These are phyloP conservation scores for Ericerus pela DNA, from an alignment of 1,140 invertebrate species.

Conservation along the genomic window DNA sequence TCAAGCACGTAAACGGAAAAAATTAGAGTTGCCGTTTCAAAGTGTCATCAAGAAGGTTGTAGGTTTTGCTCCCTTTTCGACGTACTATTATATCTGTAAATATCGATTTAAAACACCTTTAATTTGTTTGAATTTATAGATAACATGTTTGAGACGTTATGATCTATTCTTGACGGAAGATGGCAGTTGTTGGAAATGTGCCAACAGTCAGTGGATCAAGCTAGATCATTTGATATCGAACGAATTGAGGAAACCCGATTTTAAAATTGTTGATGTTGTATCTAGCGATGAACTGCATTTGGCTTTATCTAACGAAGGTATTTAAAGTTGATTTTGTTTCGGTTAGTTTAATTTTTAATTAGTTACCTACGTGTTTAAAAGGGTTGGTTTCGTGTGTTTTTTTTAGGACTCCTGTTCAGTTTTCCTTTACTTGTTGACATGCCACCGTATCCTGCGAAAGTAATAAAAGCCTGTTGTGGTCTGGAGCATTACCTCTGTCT, in stretches of 20 bases:
- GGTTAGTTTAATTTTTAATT: too few relatives aligned
- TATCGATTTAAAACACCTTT: not conserved
- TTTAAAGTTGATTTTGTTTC: too few relatives aligned
- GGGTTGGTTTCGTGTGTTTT: not conserved
- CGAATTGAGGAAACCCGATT: not conserved
- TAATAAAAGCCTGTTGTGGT: slow-evolving; percentile 50
- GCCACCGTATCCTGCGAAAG: slow-evolving; percentile 13
- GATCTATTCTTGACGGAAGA: not conserved
- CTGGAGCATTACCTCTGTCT: slow-evolving; percentile 63
- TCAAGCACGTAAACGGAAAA: not conserved
- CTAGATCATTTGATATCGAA: not conserved
- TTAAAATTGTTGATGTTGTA: not conserved
- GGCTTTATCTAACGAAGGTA: slow-evolving; percentile 13
- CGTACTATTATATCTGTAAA: not conserved
- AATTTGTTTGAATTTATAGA: slow-evolving; percentile 6
- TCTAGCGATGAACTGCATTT: slow-evolving; percentile 15
- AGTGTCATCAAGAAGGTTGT: not conserved
- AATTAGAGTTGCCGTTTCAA: not conserved
- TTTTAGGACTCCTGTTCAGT: slow-evolving; percentile 15
- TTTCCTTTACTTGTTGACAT: slow-evolving; percentile 7
- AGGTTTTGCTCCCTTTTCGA: not conserved
- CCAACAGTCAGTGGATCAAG: slow-evolving; percentile 2
- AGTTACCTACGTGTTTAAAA: too few relatives aligned
- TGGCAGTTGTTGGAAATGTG: slow-evolving; percentile 14
- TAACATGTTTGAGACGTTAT: slow-evolving; percentile 11